A percentile compares a stretch with the other conserved stretches of the same genome.
Evolutionary conservation across 92 coral and sea anemone genomes (phyloP).

Genomic region (Epizoanthus illoricatus): DNA sequence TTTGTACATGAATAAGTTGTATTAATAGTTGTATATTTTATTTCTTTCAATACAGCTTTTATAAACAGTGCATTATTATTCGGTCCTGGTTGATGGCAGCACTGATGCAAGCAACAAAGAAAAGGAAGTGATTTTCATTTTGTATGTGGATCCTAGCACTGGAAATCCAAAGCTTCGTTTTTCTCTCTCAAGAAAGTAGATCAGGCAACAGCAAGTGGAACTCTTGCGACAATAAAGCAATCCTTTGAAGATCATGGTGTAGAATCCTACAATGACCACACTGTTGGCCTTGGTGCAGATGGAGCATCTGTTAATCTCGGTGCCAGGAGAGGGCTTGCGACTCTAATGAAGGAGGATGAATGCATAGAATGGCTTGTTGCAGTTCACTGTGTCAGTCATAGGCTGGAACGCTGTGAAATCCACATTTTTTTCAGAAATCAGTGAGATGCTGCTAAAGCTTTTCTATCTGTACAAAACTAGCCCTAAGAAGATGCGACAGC

Average conservation of each 20-base stretch:
- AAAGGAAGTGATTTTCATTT: constrained; percentile 37
- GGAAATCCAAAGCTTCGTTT: constrained; percentile 40
- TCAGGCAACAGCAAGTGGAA: constrained; percentile 43
- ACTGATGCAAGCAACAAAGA: constrained; percentile 53
- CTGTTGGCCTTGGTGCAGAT: constrained; percentile 56
- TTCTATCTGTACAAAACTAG: constrained; percentile 54
- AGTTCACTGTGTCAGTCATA: constrained; percentile 59
- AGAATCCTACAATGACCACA: constrained; percentile 38
- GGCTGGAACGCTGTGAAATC: constrained; percentile 55
- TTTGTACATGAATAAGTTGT: constrained; percentile 7
- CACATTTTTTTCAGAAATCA: constrained; percentile 52
- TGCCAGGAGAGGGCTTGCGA: constrained; percentile 44
- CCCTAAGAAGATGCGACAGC: constrained; percentile 58
- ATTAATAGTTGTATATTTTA: not conserved
- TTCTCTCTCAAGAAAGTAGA: constrained; percentile 45
- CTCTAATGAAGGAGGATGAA: constrained; percentile 43
- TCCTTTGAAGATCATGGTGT: constrained; percentile 44
- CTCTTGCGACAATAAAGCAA: constrained; percentile 41
- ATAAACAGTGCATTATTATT: constrained; percentile 43
- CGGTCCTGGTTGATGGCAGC: constrained; percentile 61
- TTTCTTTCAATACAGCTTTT: constrained; percentile 16
- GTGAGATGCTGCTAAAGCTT: constrained; percentile 34
- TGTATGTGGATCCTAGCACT: constrained; percentile 49
- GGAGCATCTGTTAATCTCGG: constrained; percentile 53
- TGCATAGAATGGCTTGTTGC: constrained; percentile 55